Conservation (phyloP, 2,113 vertebrate species). For the Rhinoderma darwinii region DNA sequence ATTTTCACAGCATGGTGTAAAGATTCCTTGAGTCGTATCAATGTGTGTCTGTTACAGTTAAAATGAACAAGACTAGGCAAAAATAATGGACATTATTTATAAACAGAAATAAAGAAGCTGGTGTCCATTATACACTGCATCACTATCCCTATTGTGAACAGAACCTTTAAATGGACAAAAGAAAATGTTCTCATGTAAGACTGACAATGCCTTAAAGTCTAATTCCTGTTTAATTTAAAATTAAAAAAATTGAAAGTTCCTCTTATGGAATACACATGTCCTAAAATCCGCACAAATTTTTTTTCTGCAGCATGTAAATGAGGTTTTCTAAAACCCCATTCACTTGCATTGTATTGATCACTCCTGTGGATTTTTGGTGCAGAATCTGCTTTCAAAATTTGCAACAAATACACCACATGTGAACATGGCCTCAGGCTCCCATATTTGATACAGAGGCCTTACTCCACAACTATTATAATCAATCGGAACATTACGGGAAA, state of each 20-base stretch:
- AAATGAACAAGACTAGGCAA: background rate
- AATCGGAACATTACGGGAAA: background rate
- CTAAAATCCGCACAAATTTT: background rate
- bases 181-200: background rate
- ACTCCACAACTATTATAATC: background rate
- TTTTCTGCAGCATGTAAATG: background rate
- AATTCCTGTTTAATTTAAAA: too few relatives aligned
- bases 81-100: background rate
- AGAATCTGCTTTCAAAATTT: background rate
- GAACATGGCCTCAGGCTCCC: background rate
- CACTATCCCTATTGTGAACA: slow-evolving; percentile 5
- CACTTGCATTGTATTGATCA: background rate
- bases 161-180: background rate
- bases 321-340: background rate
- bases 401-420: background rate
- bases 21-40: background rate
- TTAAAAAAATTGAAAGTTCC: background rate
- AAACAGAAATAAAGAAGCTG: background rate
- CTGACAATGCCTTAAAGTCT: too few relatives aligned
- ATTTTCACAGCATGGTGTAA: background rate
- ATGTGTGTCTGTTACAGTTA: background rate
- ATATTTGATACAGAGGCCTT: background rate
- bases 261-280: background rate
- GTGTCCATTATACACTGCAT: background rate
- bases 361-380: background rate